These are phyloP conservation scores for Lasioglossum albipes DNA, from an alignment of 1,140 invertebrate species.

Conservation along the genomic window DNA sequence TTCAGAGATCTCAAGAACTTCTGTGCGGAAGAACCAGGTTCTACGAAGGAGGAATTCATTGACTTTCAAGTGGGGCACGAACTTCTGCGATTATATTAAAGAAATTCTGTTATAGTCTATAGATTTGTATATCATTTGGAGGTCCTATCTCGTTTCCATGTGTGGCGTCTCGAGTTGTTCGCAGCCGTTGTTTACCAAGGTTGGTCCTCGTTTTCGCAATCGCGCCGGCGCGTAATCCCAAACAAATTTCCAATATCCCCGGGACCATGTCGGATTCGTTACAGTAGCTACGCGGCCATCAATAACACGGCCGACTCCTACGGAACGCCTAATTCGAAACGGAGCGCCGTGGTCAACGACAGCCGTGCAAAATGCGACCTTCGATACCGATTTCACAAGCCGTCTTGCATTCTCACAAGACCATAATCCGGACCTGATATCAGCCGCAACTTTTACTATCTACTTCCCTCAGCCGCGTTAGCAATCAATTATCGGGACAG, in stretches of 20 bases:
- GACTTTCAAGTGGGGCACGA: too few relatives aligned
- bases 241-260: slow-evolving; percentile 29
- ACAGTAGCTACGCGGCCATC: slow-evolving; percentile 34
- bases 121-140: too few relatives aligned
- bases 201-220: not conserved
- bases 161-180: not conserved
- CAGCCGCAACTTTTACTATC: not conserved
- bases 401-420: slow-evolving; percentile 20
- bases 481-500: too few relatives aligned
- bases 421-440: slow-evolving; percentile 24
- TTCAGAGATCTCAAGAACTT: too few relatives aligned
- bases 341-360: slow-evolving; percentile 18
- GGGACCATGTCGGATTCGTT: slow-evolving; percentile 38
- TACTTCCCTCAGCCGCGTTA: not conserved
- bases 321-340: slow-evolving; percentile 37
- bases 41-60: too few relatives aligned
- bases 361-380: slow-evolving; percentile 42
- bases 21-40: too few relatives aligned
- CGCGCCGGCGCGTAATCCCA: slow-evolving; percentile 15
- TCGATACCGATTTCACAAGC: slow-evolving; percentile 42
- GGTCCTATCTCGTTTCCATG: too few relatives aligned
- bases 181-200: not conserved
- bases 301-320: slow-evolving; percentile 33
- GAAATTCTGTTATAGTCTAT: too few relatives aligned
- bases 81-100: too few relatives aligned